Evolutionary conservation across 2,888 invertebrate species (phyloP), one percentile per base, ranked within the genome.

Genomic region (Chrysolina americana): DNA sequence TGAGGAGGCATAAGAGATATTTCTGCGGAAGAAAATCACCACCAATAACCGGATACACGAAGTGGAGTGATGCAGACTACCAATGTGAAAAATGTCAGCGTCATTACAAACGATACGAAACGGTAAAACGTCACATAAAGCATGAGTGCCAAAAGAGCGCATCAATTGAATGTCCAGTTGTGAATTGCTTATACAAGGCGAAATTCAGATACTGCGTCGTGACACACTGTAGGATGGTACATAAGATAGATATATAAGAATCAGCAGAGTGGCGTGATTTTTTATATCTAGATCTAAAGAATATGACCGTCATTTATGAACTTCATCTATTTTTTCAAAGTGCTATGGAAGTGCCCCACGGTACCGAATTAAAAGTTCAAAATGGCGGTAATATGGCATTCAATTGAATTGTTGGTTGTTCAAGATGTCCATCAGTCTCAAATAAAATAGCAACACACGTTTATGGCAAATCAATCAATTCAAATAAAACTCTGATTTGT

Each of bases 131-230:
- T 9, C 82, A 80, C 56, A 68, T 79, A 41, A 75, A 75, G 50
- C 78, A 79, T 68, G 83, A 83, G 72, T 85, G 85, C 65, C 81
- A 81, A 8, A 84, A 85, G 71, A 65, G 74, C 44, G 79, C 83
- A 8, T 72, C 76, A 5, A 79, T 84, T 17, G 65, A 79, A 8
- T 85, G 85, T 78, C 83, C 84, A 0, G 80, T 84, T 4, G n/a
- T 77, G 0, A 66, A 75, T 17, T 85, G 85, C 66, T 41, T 17
- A 1, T 84, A 84, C 44, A 83, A 79, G 63, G 80, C 83, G 0
- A 84, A 84, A 71, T 79, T 81, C 41, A 79, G 79, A 50, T 81
- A 84, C 64, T 73, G 83, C 48, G 82, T 85, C 80, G 73, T 79
- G 41, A 80, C 81, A 47, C 83, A 84, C 65, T 82, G 82, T 63